Evolutionary conservation across 1,140 invertebrate genomes (phyloP).

Genomic region (Drosophila punjabiensis): DNA sequence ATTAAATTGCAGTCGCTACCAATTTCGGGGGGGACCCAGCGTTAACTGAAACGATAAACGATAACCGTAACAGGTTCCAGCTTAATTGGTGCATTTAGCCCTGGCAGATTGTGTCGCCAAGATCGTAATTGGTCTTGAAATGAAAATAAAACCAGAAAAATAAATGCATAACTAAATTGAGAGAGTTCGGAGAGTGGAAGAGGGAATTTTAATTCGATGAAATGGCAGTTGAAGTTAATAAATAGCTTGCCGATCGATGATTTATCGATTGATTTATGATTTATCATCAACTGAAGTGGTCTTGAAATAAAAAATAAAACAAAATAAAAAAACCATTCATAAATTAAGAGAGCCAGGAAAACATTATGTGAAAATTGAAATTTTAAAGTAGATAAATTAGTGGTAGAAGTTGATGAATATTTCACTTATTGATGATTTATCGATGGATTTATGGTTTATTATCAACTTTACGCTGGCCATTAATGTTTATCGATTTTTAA

Average conservation of each 20-base stretch:
- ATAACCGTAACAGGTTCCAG: conserved; percentile 20
- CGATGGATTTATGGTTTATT: neutral
- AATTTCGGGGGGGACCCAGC: conserved; percentile 26
- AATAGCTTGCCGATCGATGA: neutral
- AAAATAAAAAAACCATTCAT: too few relatives aligned
- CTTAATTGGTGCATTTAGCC: conserved; percentile 19
- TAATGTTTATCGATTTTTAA: neutral
- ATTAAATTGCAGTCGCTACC: conserved; percentile 61
- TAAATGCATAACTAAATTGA: neutral
- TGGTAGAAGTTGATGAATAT: too few relatives aligned
- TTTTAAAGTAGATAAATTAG: too few relatives aligned
- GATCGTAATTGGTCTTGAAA: conserved; percentile 27
- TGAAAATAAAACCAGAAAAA: neutral
- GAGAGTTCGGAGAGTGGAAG: neutral
- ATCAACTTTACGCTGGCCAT: neutral
- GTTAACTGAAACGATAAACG: conserved; percentile 57
- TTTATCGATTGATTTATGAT: neutral
- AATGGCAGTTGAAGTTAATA: neutral
- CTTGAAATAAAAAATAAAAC: too few relatives aligned
- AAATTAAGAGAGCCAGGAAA: too few relatives aligned
- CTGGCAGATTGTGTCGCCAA: conserved; percentile 9
- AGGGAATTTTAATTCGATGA: neutral
- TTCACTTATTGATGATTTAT: neutral
- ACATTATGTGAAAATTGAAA: too few relatives aligned
- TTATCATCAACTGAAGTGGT: too few relatives aligned